A percentile compares a stretch with the other conserved stretches of the same genome.
Conservation (phyloP, 2,888 invertebrate genomes). For the Rhimphoctona megacephalus region DNA sequence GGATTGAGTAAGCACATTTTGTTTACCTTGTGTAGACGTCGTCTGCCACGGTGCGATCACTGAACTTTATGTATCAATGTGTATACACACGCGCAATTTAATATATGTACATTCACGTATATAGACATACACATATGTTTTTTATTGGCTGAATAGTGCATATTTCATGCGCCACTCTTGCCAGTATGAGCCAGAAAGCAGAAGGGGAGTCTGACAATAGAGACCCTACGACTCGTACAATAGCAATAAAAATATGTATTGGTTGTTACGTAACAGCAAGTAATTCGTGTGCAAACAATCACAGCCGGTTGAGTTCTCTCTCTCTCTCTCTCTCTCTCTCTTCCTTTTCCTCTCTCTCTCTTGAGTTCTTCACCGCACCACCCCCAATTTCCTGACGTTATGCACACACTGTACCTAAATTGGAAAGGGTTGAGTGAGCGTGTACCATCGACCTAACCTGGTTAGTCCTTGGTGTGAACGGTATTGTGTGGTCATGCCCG, state of each 20-base stretch:
- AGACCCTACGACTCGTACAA: conserved; percentile 22
- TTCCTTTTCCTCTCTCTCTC: neutral
- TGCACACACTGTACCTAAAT: conserved; percentile 26
- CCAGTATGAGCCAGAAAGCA: conserved; percentile 2
- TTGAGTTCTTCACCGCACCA: neutral
- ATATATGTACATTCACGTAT: neutral
- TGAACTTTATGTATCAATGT: conserved; percentile 28
- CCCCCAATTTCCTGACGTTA: conserved; percentile 13
- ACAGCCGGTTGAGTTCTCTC: conserved; percentile 55
- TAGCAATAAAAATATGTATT: conserved; percentile 39
- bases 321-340: neutral
- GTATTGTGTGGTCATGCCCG: neutral
- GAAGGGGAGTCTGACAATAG: conserved; percentile 26
- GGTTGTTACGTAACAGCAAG: conserved; percentile 14
- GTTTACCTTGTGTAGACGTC: conserved; percentile 57
- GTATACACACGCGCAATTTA: neutral
- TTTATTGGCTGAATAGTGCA: conserved; percentile 15
- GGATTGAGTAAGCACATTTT: conserved; percentile 48
- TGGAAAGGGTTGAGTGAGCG: conserved; percentile 16
- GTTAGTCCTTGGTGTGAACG: neutral
- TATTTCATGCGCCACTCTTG: conserved; percentile 21
- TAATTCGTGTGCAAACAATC: conserved; percentile 53
- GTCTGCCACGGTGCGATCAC: conserved; percentile 23
- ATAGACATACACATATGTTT: neutral
- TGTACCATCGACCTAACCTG: conserved; percentile 4